Base-by-base conservation (phyloP, 2,888 invertebrate genomes). In the Pseudococcus viburni region DNA sequence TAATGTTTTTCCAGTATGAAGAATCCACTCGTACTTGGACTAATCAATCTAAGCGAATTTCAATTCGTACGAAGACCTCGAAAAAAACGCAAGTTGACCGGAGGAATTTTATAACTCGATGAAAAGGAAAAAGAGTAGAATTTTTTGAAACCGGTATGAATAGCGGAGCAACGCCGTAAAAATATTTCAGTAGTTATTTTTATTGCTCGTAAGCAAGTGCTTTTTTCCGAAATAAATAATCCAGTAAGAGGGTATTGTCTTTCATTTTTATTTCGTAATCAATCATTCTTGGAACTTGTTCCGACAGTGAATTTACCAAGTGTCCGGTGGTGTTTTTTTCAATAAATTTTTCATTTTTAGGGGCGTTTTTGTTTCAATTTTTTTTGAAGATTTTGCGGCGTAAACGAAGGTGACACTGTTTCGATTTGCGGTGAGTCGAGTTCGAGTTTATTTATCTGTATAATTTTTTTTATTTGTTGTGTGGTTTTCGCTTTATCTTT, bases 61-160 rank as follows among this genome's bases (percentile, higher is more conserved):
- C 19, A 1, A 11, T 64, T 22, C 11, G 64, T 64, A 64, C 19
- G 2, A 64, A 64, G 64, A 64, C 64, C 64, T 64, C 64, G 64
- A 64, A 19, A 64, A 59, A 64, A 19, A 64, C 22, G 19, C 64
- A 12, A 22, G 11, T 64, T n/a, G n/a, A n/a, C 59, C 59, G 59
- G n/a, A 64, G 9, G 64, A 64, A 64, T 64, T 64, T 64, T 64
- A 64, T 64, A 64, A 64, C 64, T 11, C 22, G 64, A 11, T 8
- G 64, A 22, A n/a, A 64, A 64, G 19, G 22, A 22, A 64, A 64
- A 64, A 19, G 3, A 6, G 11, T 64, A 64, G 22, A 64, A 64
- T 64, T 64, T 64, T 64, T 64, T 64, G 64, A 64, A 64, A 64
- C 64, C 64, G 64, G 64, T 64, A 64, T 64, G 22, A 64, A 64